These are phyloP conservation scores for Augochlora pura DNA, from an alignment of 1,140 invertebrate genomes.

Conservation along the genomic window DNA sequence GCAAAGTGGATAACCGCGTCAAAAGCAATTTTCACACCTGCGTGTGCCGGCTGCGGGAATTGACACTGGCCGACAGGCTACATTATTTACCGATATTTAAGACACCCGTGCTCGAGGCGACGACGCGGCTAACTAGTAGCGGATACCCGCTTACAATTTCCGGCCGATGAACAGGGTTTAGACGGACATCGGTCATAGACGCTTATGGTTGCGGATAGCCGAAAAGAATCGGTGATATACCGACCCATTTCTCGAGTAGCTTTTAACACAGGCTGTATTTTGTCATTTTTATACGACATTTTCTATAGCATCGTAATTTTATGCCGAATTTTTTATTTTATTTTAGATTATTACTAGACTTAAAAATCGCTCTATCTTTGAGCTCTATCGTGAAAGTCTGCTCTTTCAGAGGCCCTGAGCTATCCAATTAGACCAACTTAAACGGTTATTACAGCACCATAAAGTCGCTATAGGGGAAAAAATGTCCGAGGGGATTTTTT, in stretches of 20 bases:
- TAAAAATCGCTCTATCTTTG: too few species aligned
- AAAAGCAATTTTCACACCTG: conserved; percentile 43
- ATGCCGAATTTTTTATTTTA: too few species aligned
- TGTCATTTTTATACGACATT: too few species aligned
- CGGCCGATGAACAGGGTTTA: conserved; percentile 39
- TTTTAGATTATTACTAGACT: too few species aligned
- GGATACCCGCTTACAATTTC: conserved; percentile 14
- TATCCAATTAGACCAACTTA: not conserved
- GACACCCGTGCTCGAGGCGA: conserved; percentile 26
- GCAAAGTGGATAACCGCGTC: conserved; percentile 37
- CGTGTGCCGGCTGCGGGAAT: conserved; percentile 15
- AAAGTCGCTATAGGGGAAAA: not conserved
- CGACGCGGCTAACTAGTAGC: conserved; percentile 42
- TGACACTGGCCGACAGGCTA: conserved; percentile 24
- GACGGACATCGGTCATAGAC: not conserved
- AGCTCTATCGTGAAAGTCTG: too few species aligned
- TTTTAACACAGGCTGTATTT: too few species aligned
- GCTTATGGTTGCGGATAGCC: too few species aligned
- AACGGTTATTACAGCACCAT: not conserved
- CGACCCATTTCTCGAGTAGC: too few species aligned
- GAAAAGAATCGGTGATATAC: not conserved
- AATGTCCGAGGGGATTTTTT: not conserved
- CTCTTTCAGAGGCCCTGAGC: too few species aligned
- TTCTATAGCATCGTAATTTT: too few species aligned
- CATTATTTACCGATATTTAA: conserved; percentile 50